A percentile compares a stretch with the other conserved stretches of the same genome.
These are phyloP conservation scores for Acanthococcus lagerstroemiae DNA, from an alignment of 2,888 invertebrate species.

Conservation along the genomic window DNA sequence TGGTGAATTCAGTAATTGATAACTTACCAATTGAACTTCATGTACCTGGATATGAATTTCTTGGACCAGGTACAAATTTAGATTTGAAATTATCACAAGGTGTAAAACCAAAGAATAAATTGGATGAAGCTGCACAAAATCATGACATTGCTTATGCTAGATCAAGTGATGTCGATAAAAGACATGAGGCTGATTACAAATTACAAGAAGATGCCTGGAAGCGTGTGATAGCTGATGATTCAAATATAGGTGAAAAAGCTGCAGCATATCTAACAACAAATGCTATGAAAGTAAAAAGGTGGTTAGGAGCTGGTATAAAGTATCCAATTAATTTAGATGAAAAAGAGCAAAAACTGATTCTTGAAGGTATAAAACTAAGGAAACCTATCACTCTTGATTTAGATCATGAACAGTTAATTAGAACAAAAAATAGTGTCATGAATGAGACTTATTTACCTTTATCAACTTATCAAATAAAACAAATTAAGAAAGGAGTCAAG, in stretches of 20 bases:
- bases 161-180: constrained; percentile 6
- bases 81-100: constrained; percentile 22
- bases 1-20: constrained; percentile 27
- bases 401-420: neutral
- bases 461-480: neutral
- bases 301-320: constrained; percentile 16
- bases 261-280: constrained; percentile 22
- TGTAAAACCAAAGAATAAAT: constrained; percentile 13
- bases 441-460: constrained; percentile 5
- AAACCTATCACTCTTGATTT: neutral
- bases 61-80: constrained; percentile 31
- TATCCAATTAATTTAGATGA: neutral
- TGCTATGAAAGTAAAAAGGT: constrained; percentile 29
- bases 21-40: constrained; percentile 29
- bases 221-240: constrained; percentile 23
- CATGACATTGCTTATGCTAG: constrained; percentile 21
- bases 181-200: constrained; percentile 30
- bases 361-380: neutral
- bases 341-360: neutral
- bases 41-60: constrained; percentile 14
- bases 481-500: neutral
- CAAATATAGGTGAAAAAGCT: constrained; percentile 24
- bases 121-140: constrained; percentile 8
- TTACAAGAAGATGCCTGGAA: constrained; percentile 31
- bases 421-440: constrained; percentile 3